A percentile compares a stretch with the other conserved stretches of the same genome.
Evolutionary conservation across 2,113 vertebrate species (phyloP).

Genomic region (Urocolius indicus): DNA sequence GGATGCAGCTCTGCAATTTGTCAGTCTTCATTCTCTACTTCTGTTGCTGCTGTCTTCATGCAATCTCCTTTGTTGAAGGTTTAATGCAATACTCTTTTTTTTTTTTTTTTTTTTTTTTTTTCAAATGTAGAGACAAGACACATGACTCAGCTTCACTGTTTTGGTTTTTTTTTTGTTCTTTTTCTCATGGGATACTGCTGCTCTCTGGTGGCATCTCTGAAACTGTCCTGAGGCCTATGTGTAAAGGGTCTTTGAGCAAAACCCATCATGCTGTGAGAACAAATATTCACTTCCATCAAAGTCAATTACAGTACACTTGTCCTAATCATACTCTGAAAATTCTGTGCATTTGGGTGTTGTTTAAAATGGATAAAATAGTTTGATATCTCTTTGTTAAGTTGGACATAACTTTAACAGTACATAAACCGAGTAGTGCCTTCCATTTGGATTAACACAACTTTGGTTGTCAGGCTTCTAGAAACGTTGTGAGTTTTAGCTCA

Average conservation of each 20-base stretch:
- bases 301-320: neutral
- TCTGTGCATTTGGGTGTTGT: neutral
- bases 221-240: neutral
- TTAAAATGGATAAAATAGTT: neutral
- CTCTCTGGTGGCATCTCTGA: slow-evolving; percentile 50
- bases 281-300: neutral
- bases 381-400: neutral
- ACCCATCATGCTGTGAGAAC: neutral
- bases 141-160: neutral
- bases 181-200: slow-evolving; percentile 24
- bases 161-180: neutral
- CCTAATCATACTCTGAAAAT: neutral
- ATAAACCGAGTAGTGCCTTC: neutral
- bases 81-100: neutral
- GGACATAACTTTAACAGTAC: neutral
- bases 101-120: neutral
- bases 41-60: neutral
- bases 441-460: neutral
- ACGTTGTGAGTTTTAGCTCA: neutral
- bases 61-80: neutral
- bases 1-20: neutral
- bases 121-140: neutral
- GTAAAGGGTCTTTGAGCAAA: neutral
- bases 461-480: neutral
- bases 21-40: neutral